Conservation (phyloP, 92 coral and sea anemone genomes). For the Siderastrea radians region DNA sequence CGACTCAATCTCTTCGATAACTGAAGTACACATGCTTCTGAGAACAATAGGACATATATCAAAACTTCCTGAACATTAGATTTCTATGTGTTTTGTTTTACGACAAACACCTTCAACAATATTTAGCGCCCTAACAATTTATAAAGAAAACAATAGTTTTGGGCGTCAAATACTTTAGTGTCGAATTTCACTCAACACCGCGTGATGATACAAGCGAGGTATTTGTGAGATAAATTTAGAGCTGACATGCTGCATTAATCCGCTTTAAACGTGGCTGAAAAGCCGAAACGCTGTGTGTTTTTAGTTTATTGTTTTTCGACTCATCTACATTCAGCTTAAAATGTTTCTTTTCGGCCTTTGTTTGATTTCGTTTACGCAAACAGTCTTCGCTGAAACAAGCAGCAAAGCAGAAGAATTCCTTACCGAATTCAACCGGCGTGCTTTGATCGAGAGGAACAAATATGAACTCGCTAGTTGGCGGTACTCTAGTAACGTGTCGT, state of each 20-base stretch:
- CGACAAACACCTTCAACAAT: background rate
- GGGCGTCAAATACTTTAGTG: constrained; percentile 19
- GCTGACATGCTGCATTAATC: background rate
- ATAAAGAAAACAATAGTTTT: background rate
- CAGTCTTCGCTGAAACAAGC: background rate
- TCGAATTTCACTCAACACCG: constrained; percentile 31
- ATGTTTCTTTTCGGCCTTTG: constrained; percentile 5
- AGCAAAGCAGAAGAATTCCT: constrained; percentile 58
- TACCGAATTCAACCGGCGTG: constrained; percentile 59
- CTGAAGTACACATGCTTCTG: no score
- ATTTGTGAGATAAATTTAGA: background rate
- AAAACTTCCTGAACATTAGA: background rate
- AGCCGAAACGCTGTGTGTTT: background rate
- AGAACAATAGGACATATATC: background rate
- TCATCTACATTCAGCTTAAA: background rate
- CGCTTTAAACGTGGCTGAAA: background rate
- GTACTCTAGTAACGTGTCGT: constrained; percentile 69
- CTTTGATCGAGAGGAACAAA: constrained; percentile 34
- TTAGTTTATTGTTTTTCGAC: background rate
- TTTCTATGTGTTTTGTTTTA: background rate
- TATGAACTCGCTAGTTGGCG: constrained; percentile 63
- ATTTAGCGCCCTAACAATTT: background rate
- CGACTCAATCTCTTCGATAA: no score
- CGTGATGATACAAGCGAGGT: background rate
- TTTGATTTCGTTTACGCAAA: constrained; percentile 4